phyloP scores from a whole-genome alignment of 2,797 vertebrate species.

The Enteromius viviparus region DNA sequence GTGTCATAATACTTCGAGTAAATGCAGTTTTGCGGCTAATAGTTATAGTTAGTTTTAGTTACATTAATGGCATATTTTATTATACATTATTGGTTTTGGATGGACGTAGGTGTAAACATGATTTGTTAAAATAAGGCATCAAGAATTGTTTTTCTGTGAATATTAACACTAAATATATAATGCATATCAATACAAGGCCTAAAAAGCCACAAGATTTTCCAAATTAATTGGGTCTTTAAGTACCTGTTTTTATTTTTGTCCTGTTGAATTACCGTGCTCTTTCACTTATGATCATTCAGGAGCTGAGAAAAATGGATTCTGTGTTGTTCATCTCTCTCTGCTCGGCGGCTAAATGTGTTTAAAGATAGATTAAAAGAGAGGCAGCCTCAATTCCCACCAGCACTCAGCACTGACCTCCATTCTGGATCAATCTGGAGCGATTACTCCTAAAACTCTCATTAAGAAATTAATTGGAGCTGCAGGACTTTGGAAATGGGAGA shows the following conservation, averaged over 20 bases:
- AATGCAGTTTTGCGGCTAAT: too few species aligned
- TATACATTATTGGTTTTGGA: too few species aligned
- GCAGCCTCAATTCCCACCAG: slow-evolving; percentile 46
- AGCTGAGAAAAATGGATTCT: slow-evolving; percentile 13
- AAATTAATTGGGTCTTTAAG: neutral
- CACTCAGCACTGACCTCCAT: slow-evolving; percentile 42
- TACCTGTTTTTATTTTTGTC: neutral
- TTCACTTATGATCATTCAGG: neutral
- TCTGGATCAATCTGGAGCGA: slow-evolving; percentile 55
- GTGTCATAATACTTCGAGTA: too few species aligned
- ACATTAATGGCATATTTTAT: too few species aligned
- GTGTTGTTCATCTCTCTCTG: neutral
- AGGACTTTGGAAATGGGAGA: slow-evolving; percentile 52
- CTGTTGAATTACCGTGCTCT: neutral
- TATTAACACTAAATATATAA: neutral
- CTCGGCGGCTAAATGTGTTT: slow-evolving; percentile 42
- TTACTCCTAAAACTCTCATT: slow-evolving; percentile 60
- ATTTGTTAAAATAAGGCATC: too few species aligned
- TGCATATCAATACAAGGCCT: neutral
- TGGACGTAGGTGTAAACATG: neutral
- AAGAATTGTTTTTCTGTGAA: neutral
- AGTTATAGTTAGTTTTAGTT: too few species aligned
- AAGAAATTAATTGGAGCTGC: slow-evolving; percentile 61
- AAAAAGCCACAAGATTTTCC: neutral
- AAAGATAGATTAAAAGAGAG: slow-evolving; percentile 52